Percentiles rank a stretch among this genome's conserved stretches.
Evolutionary conservation across 1,140 invertebrate species (phyloP).

Genomic region (Drosophila grimshawi): DNA sequence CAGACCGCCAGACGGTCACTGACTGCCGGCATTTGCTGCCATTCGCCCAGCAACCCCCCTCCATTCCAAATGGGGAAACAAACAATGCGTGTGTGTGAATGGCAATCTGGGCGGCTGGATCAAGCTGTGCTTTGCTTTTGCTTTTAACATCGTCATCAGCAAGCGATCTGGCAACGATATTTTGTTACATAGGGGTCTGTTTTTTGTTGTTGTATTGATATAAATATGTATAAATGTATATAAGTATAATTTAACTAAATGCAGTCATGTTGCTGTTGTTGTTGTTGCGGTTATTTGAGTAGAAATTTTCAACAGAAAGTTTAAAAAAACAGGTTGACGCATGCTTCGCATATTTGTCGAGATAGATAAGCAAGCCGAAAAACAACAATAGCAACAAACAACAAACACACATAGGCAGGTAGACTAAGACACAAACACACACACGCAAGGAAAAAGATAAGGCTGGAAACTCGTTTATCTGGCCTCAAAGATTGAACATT

Average conservation of each 20-base stretch:
- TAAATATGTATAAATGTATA: neutral
- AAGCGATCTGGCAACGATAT: slow-evolving; percentile 1
- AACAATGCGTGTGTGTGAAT: neutral
- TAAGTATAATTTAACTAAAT: slow-evolving; percentile 53
- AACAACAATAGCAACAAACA: slow-evolving; percentile 16
- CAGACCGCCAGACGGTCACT: slow-evolving; percentile 16
- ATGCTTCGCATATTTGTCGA: slow-evolving; percentile 78
- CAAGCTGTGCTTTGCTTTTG: slow-evolving; percentile 34
- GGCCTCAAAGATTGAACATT: slow-evolving; percentile 38
- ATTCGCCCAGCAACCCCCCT: neutral
- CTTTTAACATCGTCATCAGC: slow-evolving; percentile 49
- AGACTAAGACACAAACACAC: neutral
- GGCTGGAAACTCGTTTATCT: slow-evolving; percentile 55
- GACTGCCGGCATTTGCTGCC: slow-evolving; percentile 39
- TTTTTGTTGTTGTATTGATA: neutral
- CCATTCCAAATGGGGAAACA: neutral
- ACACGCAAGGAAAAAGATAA: slow-evolving; percentile 36
- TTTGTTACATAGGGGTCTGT: neutral
- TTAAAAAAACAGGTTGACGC: slow-evolving; percentile 80
- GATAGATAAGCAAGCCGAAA: slow-evolving; percentile 72
- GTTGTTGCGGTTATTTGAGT: slow-evolving; percentile 50
- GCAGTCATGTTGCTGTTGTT: slow-evolving; percentile 48
- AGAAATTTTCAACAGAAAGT: slow-evolving; percentile 79
- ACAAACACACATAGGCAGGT: slow-evolving; percentile 21
- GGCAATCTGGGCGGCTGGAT: slow-evolving; percentile 13